phyloP scores from a whole-genome alignment of 2,797 vertebrate genomes.

The Gobionotothen gibberifrons region DNA sequence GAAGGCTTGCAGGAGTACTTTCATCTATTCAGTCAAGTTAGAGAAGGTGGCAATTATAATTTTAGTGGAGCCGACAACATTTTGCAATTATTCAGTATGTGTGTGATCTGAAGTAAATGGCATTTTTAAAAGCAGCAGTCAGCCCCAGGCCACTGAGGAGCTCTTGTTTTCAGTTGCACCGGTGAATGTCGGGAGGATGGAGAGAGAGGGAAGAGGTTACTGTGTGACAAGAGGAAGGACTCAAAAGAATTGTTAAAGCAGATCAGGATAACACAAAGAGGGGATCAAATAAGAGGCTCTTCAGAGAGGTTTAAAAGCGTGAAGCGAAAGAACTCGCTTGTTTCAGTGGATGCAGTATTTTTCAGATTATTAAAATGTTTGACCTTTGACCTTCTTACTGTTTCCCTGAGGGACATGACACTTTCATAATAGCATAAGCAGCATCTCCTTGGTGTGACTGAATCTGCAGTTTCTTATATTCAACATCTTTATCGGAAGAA shows the following conservation, averaged over 20 bases:
- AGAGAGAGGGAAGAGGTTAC: background rate
- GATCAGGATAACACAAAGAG: constrained; percentile 27
- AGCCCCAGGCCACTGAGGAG: constrained; percentile 26
- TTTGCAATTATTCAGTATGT: constrained; percentile 50
- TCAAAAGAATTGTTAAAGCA: constrained; percentile 21
- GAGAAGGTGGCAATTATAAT: constrained; percentile 64
- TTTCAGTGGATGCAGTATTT: background rate
- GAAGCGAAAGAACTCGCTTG: background rate
- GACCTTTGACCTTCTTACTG: constrained; percentile 17
- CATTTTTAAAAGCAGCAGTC: constrained; percentile 45
- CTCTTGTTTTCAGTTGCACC: constrained; percentile 17
- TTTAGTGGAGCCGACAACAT: constrained; percentile 60
- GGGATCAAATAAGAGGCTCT: constrained; percentile 13
- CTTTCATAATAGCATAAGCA: background rate
- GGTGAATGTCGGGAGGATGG: constrained; percentile 3
- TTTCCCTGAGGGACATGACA: constrained; percentile 1
- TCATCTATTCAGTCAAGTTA: constrained; percentile 62
- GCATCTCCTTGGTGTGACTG: constrained; percentile 13
- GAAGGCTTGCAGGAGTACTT: constrained; percentile 57
- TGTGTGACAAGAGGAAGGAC: constrained; percentile 6
- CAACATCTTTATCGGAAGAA: constrained; percentile 6
- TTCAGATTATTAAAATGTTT: constrained; percentile 18
- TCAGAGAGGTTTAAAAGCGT: constrained; percentile 6
- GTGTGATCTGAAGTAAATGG: constrained; percentile 45
- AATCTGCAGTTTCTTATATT: constrained; percentile 34